Evolutionary conservation across 2,113 vertebrate genomes (phyloP), one percentile per base, ranked within the genome.

Genomic region (Leptosomus discolor): DNA sequence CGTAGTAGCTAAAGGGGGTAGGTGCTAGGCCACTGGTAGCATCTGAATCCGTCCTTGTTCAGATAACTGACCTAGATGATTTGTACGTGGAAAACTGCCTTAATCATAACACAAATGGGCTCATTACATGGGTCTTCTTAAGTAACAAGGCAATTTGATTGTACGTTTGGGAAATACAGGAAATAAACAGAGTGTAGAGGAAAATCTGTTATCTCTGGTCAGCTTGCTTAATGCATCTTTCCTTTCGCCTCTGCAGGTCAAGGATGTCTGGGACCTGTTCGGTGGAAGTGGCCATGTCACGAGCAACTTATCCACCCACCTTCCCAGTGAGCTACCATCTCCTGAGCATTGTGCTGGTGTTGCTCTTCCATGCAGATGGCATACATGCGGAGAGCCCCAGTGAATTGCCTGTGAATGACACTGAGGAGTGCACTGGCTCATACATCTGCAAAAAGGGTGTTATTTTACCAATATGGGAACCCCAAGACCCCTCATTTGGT

Each of bases 381-480:
- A 78, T 96, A 13, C 18, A 3, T 0, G 95, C 58, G 0, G 97
- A 98, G 64, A 91, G 23, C 78, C 97, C 97, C 65, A 97, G 85
- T 0, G 90, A 97, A n/a, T 34, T 96, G 94, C 96, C 98, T 0
- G 67, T 88, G 6, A 98, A 98, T 9, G 94, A 97, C 70, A 97
- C 96, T 0, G 93, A 97, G 65, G 96, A 98, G 73, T 99, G 99
- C 82, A 97, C 97, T 3, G 99, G 99, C n/a, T 94, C 97, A 3
- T 98, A 98, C 46, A 75, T 97, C 10, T 99, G 99, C 96, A 98
- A 98, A 67, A 98, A 98, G 88, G 99, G 99, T 1, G 99, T 99
- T 54, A 99, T 99, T 95, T 97, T 99, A 84, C 99, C 99, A 2
- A 71, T 99, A 12, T 99, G 99, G 99, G 97, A 97, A 43, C 99